Evolutionary conservation across 2,113 vertebrate species (phyloP), one percentile per base, ranked within the genome.

Genomic region (Cygnus buccinator): DNA sequence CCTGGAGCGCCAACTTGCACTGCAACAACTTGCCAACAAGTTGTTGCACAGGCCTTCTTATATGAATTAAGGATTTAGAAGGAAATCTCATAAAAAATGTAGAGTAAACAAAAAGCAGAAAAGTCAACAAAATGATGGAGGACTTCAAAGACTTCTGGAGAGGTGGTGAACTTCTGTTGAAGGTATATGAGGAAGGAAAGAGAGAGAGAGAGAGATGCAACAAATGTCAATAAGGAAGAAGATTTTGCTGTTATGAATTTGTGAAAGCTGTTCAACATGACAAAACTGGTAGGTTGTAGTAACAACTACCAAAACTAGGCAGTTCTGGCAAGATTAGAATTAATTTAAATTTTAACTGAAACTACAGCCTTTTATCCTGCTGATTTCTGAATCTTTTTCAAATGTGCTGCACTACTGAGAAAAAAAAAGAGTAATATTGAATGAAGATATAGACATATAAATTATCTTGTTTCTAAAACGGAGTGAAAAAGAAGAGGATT

Each of bases 341-440:
- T 77, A 0, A 76, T 48, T 61, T 79, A 79, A 72, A 55, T 76
- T 59, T 90, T 77, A 29, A 29, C 46, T 74, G 57, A 84, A 87
- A 87, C 35, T 15, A 11, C 41, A 48, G 35, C 80, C 66, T 84
- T 87, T 81, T 78, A 84, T 92, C 57, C 58, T 87, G 19, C n/a
- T 79, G 37, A 63, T 80, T 73, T 93, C 71, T 73, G 48, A 84
- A 90, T 76, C 43, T 78, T 95, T 93, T 89, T 93, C 43, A 65
- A 82, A 54, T 44, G 44, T 61, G 55, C 48, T 33, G 31, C 31
- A 31, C 65, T 95, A 61, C 43, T 70, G 44, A 62, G 63, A 74
- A 89, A 75, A 18, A 44, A 84, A 84, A 84, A 58, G 25, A 87
- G 89, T 91, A 94, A 91, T 96, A 96, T 75, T 82, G 66, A 85